These are phyloP conservation scores for Mongoloraphidia duomilia DNA, from an alignment of 2,888 invertebrate genomes.

Conservation along the genomic window DNA sequence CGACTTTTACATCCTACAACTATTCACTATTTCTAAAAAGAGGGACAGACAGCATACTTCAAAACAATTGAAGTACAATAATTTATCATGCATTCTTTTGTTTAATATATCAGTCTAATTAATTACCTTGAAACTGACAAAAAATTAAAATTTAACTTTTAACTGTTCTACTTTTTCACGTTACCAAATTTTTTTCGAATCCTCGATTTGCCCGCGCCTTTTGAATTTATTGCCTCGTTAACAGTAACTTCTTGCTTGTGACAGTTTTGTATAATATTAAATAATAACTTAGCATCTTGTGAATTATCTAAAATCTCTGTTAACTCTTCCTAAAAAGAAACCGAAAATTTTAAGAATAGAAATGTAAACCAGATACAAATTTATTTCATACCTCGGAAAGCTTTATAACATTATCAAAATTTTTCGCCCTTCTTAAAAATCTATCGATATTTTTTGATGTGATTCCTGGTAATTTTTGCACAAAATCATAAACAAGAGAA, in stretches of 20 bases:
- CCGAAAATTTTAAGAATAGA: conserved; percentile 8
- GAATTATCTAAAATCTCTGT: conserved; percentile 55
- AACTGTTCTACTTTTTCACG: too few species aligned
- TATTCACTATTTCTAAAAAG: too few species aligned
- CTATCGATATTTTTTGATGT: conserved; percentile 69
- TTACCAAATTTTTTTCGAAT: too few species aligned
- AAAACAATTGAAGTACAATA: too few species aligned
- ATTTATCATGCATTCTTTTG: too few species aligned
- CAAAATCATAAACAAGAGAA: conserved; percentile 40
- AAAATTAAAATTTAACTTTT: too few species aligned
- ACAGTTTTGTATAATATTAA: conserved; percentile 54
- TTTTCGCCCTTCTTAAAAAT: conserved; percentile 59
- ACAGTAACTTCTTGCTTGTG: conserved; percentile 37
- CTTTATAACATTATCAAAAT: conserved; percentile 46
- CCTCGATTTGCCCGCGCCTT: conserved; percentile 15
- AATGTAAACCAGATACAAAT: neutral
- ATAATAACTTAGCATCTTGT: conserved; percentile 50
- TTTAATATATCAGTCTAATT: too few species aligned
- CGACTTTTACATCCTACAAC: too few species aligned
- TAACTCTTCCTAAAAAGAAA: conserved; percentile 47
- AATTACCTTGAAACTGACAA: too few species aligned
- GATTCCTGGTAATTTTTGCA: conserved; percentile 83
- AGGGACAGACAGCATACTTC: too few species aligned
- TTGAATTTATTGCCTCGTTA: conserved; percentile 20
- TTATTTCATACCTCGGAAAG: conserved; percentile 35